Evolutionary conservation across 2,888 invertebrate genomes (phyloP), one percentile per base, ranked within the genome.

Genomic region (Ptychoptera albimana): DNA sequence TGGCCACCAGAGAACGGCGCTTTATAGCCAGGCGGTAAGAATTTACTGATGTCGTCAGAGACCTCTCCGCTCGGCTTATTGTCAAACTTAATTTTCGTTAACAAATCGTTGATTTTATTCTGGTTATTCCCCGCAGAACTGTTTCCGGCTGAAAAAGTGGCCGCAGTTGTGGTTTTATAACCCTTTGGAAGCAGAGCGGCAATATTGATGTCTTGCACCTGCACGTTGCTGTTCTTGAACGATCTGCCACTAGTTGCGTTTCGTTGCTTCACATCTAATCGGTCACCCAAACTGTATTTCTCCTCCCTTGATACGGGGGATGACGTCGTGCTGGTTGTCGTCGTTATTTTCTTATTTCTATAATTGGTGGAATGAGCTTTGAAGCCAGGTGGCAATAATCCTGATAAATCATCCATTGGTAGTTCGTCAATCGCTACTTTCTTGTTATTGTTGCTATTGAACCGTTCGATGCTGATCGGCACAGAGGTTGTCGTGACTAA

Each of bases 311-410:
- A 5, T 3, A 7, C 3, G 0, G 45, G 43, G 0, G 54, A 51
- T n/a, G 52, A 34, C 31, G 54, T 54, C 1, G 51, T 50, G 1
- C 50, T 52, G 5, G 51, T 70, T 1, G 71, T 70, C 40, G 71
- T 73, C 1, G 68, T 70, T 6, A 70, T 67, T 55, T 60, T 62
- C 55, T 71, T 71, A 47, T 73, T 71, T 61, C 71, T 71, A 50
- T 58, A 74, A 34, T 61, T 57, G 2, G 11, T 39, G 52, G 68
- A 63, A 51, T 70, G 65, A 16, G 70, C 64, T 56, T 73, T 74
- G 54, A 76, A 81, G 2, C 78, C 79, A 1, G 75, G 64, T 4
- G 81, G 81, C 8, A 80, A 58, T 1, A 81, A 60, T 13, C 74
- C 72, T 2, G 73, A 59, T 42, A 78, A 52, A 50, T 78, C 76